Base-by-base conservation (phyloP, 2,888 invertebrate species). In the Nomada goodeniana region DNA sequence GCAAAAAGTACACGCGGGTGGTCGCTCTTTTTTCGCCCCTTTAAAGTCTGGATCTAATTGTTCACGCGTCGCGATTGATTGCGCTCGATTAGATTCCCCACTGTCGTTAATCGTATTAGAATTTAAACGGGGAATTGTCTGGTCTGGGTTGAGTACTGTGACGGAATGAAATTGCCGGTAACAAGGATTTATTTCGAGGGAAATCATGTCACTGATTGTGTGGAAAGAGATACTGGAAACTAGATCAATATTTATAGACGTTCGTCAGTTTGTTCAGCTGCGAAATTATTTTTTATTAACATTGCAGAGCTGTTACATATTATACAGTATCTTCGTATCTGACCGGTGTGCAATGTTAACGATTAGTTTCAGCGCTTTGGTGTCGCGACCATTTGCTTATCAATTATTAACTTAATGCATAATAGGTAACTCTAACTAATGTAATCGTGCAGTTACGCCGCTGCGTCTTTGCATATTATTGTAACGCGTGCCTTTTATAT, bases 41-140 rank as follows among this genome's bases (percentile, higher is more conserved):
- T 44, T 65, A 60, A 36, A 36, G 64, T 53, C 47, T 20, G 57
- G n/a, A 55, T 70, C 71, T 70, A 60, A 71, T 59, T 57, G 60
- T 75, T 67, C 74, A 72, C 57, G 74, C 68, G 80, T 60, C 13
- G 13, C 11, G 20, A 74, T 53, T 57, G 71, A 69, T 76, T 68
- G n/a, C 18, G n/a, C 18, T 29, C 52, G 52, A 53, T 36, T 10
- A 18, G 15, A n/a, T 55, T 64, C 64, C 64, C 44, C 13, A 29
- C 11, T 47, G 15, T 23, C 59, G 29, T 26, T 59, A 29, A 59
- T 70, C 69, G 20, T 13, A 4, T 9, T 13, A 18, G 13, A 18
- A 69, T 47, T 57, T 47, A 1, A n/a, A 44, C 26, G 26, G 44
- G 18, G 26, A n/a, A 29, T 26, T n/a, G 2, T 57, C n/a, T n/a